phyloP scores from a whole-genome alignment of 2,113 vertebrate genomes.

The Prolemur simus region DNA sequence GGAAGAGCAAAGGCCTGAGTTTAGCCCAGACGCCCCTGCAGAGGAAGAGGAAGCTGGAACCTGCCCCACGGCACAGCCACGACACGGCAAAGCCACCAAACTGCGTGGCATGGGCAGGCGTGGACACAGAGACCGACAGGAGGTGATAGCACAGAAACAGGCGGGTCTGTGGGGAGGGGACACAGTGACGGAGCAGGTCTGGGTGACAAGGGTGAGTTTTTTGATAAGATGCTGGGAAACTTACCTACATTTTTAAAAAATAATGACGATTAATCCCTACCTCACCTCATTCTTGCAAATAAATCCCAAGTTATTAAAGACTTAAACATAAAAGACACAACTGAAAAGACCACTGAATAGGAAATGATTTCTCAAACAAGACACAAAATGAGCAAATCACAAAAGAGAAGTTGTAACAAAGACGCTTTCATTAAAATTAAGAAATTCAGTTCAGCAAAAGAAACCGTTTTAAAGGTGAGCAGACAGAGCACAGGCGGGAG shows the following conservation, averaged over 20 bases:
- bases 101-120: accelerated
- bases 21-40: no score
- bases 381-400: not conserved
- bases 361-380: not conserved
- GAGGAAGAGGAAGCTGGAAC: accelerated
- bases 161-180: accelerated
- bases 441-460: not conserved
- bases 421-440: not conserved
- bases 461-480: not conserved
- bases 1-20: not conserved
- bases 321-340: not conserved
- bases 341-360: accelerated
- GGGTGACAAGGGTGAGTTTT: accelerated
- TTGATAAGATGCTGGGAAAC: not conserved
- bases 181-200: accelerated
- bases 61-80: accelerated
- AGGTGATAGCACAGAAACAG: no score
- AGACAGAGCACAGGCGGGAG: not conserved
- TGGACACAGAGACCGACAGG: accelerated
- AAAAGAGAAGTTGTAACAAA: no score
- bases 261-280: not conserved
- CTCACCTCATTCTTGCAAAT: not conserved
- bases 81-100: accelerated
- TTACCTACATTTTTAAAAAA: not conserved
- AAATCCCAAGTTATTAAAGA: not conserved